Percentiles rank a stretch among this genome's conserved stretches.
Conservation (phyloP, 2,888 invertebrate genomes). For the Vanessa cardui region DNA sequence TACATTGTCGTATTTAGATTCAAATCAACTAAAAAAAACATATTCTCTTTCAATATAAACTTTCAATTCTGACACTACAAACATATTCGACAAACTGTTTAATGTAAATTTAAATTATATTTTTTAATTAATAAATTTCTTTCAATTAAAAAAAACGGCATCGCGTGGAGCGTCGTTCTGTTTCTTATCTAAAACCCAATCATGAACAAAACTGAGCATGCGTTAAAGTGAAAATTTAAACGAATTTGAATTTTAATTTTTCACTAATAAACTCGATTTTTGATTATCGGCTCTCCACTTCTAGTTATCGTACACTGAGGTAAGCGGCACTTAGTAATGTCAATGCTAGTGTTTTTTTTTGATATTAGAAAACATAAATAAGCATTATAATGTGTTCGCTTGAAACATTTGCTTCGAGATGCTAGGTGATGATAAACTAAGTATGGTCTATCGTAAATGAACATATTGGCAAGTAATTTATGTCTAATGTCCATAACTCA, state of each 20-base stretch:
- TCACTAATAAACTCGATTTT: constrained; percentile 33
- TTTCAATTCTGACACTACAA: constrained; percentile 1
- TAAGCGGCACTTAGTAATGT: constrained; percentile 34
- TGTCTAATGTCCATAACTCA: background rate
- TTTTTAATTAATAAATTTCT: constrained; percentile 46
- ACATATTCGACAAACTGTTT: constrained; percentile 38
- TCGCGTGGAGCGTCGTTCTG: constrained; percentile 45
- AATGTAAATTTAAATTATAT: constrained; percentile 39
- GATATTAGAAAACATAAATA: constrained; percentile 36
- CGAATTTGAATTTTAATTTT: constrained; percentile 8
- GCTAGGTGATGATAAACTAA: constrained; percentile 11
- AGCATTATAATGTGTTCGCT: constrained; percentile 28
- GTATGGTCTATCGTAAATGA: constrained; percentile 8
- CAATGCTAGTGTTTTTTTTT: constrained; percentile 31
- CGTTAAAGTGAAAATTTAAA: constrained; percentile 29
- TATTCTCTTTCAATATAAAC: background rate
- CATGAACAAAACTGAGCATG: constrained; percentile 38
- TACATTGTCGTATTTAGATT: background rate
- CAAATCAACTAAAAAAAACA: background rate
- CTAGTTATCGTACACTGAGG: constrained; percentile 34
- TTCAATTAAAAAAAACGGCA: constrained; percentile 43
- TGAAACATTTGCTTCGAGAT: constrained; percentile 25
- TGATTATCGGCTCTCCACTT: constrained; percentile 25
- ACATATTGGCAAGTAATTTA: constrained; percentile 10
- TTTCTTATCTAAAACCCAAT: constrained; percentile 44